phyloP scores from a whole-genome alignment of 2,797 vertebrate species.

The Cyprinodon diabolis region DNA sequence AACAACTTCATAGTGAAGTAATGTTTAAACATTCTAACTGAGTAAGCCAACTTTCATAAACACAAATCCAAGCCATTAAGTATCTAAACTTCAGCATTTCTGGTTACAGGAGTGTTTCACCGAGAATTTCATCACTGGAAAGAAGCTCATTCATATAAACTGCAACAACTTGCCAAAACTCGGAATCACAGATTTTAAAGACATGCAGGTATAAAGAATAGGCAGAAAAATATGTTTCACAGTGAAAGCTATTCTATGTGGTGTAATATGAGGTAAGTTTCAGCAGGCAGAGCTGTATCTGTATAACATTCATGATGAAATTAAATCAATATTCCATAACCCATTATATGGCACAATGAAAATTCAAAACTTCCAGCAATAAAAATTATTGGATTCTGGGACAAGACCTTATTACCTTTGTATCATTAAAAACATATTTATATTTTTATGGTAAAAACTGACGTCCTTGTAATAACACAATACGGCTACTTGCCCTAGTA shows the following conservation, averaged over 20 bases:
- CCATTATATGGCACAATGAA: too few species aligned
- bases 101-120: conserved; percentile 86
- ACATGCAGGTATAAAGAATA: conserved; percentile 85
- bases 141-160: conserved; percentile 86
- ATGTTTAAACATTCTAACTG: background rate
- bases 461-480: too few species aligned
- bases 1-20: background rate
- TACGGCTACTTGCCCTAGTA: too few species aligned
- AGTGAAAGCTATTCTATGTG: conserved; percentile 23
- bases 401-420: too few species aligned
- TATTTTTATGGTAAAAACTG: too few species aligned
- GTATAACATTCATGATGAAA: background rate
- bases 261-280: conserved; percentile 9
- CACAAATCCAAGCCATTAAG: background rate
- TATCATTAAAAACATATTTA: too few species aligned
- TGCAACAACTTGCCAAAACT: conserved; percentile 84
- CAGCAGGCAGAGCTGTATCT: conserved; percentile 13
- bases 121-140: conserved; percentile 86
- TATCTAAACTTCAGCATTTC: background rate
- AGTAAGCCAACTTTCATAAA: background rate
- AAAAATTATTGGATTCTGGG: too few species aligned
- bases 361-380: too few species aligned
- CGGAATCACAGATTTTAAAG: conserved; percentile 88
- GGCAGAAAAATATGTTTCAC: background rate
- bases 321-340: too few species aligned